These are phyloP conservation scores for Hydra vulgaris DNA, from an alignment of 30 jellyfish, hydroid and myxozoan species.

Conservation along the genomic window DNA sequence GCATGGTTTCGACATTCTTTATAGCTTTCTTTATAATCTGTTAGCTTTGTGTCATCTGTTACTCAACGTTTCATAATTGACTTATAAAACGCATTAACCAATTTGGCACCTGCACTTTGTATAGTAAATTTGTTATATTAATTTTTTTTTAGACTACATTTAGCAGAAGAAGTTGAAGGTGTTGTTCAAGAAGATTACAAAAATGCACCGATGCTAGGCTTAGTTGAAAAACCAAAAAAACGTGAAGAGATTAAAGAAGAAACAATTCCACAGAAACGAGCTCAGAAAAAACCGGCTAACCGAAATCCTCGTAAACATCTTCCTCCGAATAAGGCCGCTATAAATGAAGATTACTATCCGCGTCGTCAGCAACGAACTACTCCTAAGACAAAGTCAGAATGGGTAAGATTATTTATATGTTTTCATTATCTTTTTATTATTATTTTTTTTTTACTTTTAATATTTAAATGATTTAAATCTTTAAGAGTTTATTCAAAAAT, in stretches of 20 bases:
- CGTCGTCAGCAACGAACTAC: background rate
- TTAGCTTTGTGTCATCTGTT: no score
- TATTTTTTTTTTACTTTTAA: no score
- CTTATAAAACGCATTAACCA: no score
- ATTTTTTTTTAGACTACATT: background rate
- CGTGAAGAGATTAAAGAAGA: constrained; percentile 5
- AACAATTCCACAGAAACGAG: background rate
- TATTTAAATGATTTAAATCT: no score
- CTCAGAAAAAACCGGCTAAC: background rate
- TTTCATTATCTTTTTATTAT: background rate
- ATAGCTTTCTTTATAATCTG: no score
- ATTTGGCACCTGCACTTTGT: no score
- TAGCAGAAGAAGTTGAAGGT: constrained; percentile 5
- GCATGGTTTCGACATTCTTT: no score
- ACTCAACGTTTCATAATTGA: no score
- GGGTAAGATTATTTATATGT: background rate
- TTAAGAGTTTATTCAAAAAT: no score
- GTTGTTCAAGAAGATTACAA: background rate
- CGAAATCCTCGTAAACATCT: background rate
- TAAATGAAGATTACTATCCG: background rate
- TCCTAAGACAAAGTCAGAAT: background rate
- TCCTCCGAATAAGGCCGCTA: constrained; percentile 10
- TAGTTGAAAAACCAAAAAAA: constrained; percentile 12
- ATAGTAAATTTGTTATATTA: background rate
- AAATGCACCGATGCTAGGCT: constrained; percentile 28